These are phyloP conservation scores for Xenopus petersii DNA, from an alignment of 2,797 vertebrate genomes.

Conservation along the genomic window DNA sequence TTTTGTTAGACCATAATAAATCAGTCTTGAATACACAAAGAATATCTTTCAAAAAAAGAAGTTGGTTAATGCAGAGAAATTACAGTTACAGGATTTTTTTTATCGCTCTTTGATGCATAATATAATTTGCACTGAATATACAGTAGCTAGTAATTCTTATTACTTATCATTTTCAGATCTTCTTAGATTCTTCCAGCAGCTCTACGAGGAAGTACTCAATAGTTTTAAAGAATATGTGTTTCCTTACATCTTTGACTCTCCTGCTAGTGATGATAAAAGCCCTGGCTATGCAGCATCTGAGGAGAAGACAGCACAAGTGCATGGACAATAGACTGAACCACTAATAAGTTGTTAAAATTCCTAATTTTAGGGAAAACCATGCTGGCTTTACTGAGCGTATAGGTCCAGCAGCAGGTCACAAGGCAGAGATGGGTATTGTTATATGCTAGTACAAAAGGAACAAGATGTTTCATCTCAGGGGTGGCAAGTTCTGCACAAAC, in stretches of 20 bases:
- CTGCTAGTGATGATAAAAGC: constrained; percentile 63
- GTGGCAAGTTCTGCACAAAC: constrained; percentile 4
- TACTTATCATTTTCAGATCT: constrained; percentile 67
- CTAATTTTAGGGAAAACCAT: background rate
- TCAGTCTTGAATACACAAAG: no score
- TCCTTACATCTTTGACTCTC: constrained; percentile 69
- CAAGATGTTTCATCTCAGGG: constrained; percentile 10
- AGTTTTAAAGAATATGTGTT: constrained; percentile 70
- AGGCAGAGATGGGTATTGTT: constrained; percentile 28
- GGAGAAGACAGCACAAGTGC: constrained; percentile 68
- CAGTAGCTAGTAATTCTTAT: constrained; percentile 23
- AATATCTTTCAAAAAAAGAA: no score
- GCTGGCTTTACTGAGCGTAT: constrained; percentile 11
- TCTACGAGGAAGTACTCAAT: constrained; percentile 84
- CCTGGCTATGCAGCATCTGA: constrained; percentile 57
- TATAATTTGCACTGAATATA: no score
- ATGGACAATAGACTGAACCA: constrained; percentile 69
- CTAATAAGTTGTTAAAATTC: background rate
- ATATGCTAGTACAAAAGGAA: constrained; percentile 26
- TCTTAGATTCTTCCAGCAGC: constrained; percentile 89
- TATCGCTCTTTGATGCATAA: no score
- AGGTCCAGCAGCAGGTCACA: constrained; percentile 28
- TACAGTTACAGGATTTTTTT: no score
- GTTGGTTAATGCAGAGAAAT: no score
- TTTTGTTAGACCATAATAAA: no score